Base-by-base conservation (phyloP, 2,113 vertebrate species). In the Malurus cyaneus region DNA sequence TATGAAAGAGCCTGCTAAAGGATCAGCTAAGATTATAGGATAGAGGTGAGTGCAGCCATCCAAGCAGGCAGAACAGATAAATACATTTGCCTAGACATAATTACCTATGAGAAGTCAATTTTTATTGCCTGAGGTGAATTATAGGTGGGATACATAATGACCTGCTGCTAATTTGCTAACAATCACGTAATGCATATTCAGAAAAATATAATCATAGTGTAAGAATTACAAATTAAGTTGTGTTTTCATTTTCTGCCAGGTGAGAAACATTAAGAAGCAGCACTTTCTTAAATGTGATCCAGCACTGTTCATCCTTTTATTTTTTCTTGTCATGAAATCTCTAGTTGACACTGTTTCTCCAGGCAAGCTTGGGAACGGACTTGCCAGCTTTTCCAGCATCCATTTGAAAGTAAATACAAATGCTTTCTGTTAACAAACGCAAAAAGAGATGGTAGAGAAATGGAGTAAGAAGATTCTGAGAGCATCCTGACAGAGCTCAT, bases 231-330 rank as follows among this genome's bases (percentile, higher is more conserved):
- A 39, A 54, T 53, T 60, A 89, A 73, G 18, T 21, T 80, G 31
- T 3, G 8, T 52, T 36, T 46, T 73, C 8, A 70, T 47, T 86
- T 86, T 17, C 19, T 87, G 18, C 20, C 41, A 16, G 1, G 4
- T 78, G 34, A 84, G 14, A 70, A 70, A 28, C 20, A 78, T 78
- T 73, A 88, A 67, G 26, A 80, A 39, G 15, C 26, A 76, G 36
- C 18, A 57, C 10, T 11, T 39, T 39, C 39, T 39, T 39, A 39
- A 12, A 57, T 0, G 0, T 39, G 20, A 73, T 39, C 8, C 46
- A 73, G 31, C 21, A 34, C 32, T 47, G 14, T 29, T 26, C 14
- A 42, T 79, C 6, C 3, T 49, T 34, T 44, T 64, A 62, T 28
- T 25, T n/a, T 15, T 23, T 69, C 46, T 39, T 17, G 3, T 32